These are phyloP conservation scores for Labroides dimidiatus DNA, from an alignment of 2,797 vertebrate species.

Conservation along the genomic window DNA sequence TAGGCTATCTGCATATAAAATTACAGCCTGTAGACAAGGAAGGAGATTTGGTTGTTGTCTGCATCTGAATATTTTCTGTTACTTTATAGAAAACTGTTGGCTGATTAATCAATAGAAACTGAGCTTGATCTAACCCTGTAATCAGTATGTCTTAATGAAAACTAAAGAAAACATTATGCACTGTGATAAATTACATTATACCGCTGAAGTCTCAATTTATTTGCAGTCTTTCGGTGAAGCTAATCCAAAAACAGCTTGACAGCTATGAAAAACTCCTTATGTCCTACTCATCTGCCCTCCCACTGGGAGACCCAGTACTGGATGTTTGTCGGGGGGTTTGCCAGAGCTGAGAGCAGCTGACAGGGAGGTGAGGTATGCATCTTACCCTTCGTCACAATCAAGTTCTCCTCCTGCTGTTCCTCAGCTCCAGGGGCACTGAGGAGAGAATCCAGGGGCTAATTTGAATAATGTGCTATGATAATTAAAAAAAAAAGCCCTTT, in stretches of 20 bases:
- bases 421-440: conserved; percentile 90
- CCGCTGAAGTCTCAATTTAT: neutral
- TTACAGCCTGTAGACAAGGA: too few relatives aligned
- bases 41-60: too few relatives aligned
- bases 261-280: too few relatives aligned
- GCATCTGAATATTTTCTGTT: too few relatives aligned
- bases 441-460: conserved; percentile 40
- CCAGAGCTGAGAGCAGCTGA: conserved; percentile 29
- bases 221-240: neutral
- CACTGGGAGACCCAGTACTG: conserved; percentile 16
- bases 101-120: too few relatives aligned
- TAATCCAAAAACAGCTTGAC: neutral
- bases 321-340: conserved; percentile 40
- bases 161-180: too few relatives aligned
- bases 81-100: too few relatives aligned
- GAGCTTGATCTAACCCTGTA: too few relatives aligned
- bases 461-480: conserved; percentile 1
- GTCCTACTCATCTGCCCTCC: neutral
- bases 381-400: conserved; percentile 91
- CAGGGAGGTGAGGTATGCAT: conserved; percentile 38
- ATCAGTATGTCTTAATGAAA: too few relatives aligned
- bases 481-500: neutral
- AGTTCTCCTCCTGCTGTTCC: conserved; percentile 90
- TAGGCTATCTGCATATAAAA: too few relatives aligned
- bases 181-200: neutral